phyloP scores from a whole-genome alignment of 2,797 vertebrate species.

The Fringilla coelebs region DNA sequence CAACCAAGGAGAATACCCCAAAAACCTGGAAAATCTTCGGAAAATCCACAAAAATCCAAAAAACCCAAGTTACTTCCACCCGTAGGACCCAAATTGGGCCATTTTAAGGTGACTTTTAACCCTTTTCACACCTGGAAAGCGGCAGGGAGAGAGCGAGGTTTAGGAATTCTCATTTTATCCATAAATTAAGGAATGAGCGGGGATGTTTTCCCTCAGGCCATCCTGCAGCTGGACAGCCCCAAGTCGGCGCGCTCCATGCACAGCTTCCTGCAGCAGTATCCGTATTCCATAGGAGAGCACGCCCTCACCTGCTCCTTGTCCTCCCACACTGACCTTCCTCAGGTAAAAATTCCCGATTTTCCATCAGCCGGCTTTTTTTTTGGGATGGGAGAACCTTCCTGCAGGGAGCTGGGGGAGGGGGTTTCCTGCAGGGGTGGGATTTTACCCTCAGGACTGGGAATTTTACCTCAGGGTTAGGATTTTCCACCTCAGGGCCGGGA shows the following conservation, averaged over 20 bases:
- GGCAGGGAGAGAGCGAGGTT: fast-evolving
- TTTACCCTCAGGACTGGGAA: neutral
- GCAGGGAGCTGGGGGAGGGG: neutral
- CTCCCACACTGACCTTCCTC: fast-evolving
- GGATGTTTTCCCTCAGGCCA: neutral
- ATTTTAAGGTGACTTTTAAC: neutral
- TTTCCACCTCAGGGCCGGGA: no score
- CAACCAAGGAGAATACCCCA: neutral
- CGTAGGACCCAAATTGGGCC: fast-evolving
- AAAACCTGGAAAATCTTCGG: neutral
- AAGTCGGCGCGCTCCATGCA: neutral
- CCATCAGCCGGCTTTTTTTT: neutral
- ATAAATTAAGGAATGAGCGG: fast-evolving
- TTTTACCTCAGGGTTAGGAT: neutral
- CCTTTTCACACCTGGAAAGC: fast-evolving
- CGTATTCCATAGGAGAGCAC: neutral
- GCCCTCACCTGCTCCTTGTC: neutral
- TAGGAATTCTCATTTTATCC: neutral
- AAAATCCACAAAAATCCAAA: neutral
- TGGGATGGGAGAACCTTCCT: no score
- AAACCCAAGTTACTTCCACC: fast-evolving
- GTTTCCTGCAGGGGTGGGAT: neutral
- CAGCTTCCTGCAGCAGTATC: neutral
- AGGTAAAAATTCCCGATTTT: neutral
- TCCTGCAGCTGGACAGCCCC: neutral